Percentiles rank a stretch among this genome's conserved stretches.
Evolutionary conservation across 2,888 invertebrate genomes (phyloP).

Genomic region (Chrysolina americana): DNA sequence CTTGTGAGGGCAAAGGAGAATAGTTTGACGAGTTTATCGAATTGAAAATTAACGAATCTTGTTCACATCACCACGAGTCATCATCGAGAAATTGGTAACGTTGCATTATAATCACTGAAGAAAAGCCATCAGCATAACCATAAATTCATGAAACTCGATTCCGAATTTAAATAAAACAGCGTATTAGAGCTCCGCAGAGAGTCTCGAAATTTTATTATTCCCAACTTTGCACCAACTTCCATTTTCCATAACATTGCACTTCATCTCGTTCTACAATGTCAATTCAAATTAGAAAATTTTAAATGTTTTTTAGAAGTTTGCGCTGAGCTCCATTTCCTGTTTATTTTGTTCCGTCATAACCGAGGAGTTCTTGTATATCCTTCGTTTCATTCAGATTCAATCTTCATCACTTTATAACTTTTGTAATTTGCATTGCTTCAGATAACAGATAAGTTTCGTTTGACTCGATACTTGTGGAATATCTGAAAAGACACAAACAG

Average conservation of each 20-base stretch:
- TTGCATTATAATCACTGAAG: not conserved
- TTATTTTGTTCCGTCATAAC: conserved; percentile 52
- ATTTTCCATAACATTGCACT: conserved; percentile 58
- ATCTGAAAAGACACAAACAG: too few species aligned
- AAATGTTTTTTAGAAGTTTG: conserved; percentile 61
- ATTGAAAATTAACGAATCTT: too few species aligned
- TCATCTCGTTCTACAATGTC: conserved; percentile 61
- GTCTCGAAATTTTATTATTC: conserved; percentile 48
- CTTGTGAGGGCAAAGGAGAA: too few species aligned
- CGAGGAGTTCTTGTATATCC: conserved; percentile 50
- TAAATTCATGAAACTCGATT: conserved; percentile 17
- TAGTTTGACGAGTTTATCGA: too few species aligned
- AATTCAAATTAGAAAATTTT: conserved; percentile 63
- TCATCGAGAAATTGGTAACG: not conserved
- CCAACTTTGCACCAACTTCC: conserved; percentile 50
- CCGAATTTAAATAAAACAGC: conserved; percentile 33
- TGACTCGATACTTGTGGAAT: too few species aligned
- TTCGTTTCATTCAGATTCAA: conserved; percentile 45
- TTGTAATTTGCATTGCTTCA: conserved; percentile 23
- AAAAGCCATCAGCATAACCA: conserved; percentile 13
- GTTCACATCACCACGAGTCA: not conserved
- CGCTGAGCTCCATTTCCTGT: conserved; percentile 56
- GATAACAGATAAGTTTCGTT: conserved; percentile 3
- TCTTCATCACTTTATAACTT: conserved; percentile 36
- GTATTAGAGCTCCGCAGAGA: conserved; percentile 14